phyloP scores from a whole-genome alignment of 2,888 invertebrate species.

The Leptothorax acervorum region DNA sequence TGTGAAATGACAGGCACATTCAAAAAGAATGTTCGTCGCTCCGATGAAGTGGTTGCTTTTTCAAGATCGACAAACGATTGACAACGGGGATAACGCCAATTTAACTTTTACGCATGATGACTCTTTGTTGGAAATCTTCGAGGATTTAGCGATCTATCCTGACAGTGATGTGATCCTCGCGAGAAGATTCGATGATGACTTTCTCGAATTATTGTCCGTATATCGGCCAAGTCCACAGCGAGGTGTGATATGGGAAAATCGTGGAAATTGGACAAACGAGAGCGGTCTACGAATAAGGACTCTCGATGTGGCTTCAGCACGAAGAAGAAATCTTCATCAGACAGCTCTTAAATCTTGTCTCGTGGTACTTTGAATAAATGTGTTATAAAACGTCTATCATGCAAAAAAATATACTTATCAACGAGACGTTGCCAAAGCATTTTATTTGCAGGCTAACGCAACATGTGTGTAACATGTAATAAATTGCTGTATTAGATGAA shows the following conservation, averaged over 20 bases:
- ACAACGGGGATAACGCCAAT: neutral
- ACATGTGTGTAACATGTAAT: neutral
- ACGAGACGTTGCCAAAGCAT: neutral
- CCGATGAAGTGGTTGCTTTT: slow-evolving; percentile 80
- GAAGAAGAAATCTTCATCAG: slow-evolving; percentile 75
- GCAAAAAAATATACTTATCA: neutral
- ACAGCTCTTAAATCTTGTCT: slow-evolving; percentile 78
- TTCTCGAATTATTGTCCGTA: slow-evolving; percentile 72
- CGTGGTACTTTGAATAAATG: slow-evolving; percentile 71
- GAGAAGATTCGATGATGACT: slow-evolving; percentile 55
- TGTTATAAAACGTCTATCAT: neutral
- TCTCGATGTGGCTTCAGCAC: slow-evolving; percentile 71
- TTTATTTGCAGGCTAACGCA: neutral
- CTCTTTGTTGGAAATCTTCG: slow-evolving; percentile 63
- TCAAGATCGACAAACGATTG: slow-evolving; percentile 63
- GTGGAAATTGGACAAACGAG: slow-evolving; percentile 76
- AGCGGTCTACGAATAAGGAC: slow-evolving; percentile 67
- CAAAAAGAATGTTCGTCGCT: slow-evolving; percentile 73
- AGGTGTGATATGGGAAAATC: slow-evolving; percentile 75
- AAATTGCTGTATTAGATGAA: neutral
- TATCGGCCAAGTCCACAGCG: slow-evolving; percentile 76
- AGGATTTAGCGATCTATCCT: slow-evolving; percentile 72
- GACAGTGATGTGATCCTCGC: slow-evolving; percentile 79
- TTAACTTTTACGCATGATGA: slow-evolving; percentile 24
- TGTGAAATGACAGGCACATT: slow-evolving; percentile 74